A percentile compares a stretch with the other conserved stretches of the same genome.
These are phyloP conservation scores for Ispidina lecontei DNA, from an alignment of 2,797 vertebrate species.

Conservation along the genomic window DNA sequence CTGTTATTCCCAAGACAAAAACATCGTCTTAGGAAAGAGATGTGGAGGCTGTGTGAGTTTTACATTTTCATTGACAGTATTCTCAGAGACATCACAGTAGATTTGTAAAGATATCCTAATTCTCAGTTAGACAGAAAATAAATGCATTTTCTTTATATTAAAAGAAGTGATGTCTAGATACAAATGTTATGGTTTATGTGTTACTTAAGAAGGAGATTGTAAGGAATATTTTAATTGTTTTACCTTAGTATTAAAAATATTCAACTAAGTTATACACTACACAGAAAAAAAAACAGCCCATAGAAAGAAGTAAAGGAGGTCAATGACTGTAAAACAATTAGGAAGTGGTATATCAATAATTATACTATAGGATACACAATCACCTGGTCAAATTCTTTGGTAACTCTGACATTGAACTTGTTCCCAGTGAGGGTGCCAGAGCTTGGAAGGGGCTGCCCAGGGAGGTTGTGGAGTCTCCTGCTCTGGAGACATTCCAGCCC, in stretches of 20 bases:
- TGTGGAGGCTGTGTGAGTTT: not conserved
- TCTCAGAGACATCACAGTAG: not conserved
- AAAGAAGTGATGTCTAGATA: not conserved
- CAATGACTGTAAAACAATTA: not conserved
- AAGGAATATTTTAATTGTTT: not conserved
- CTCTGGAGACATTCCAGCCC: too few relatives aligned
- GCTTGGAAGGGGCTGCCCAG: too few relatives aligned
- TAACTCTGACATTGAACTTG: not conserved
- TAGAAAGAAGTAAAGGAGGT: not conserved
- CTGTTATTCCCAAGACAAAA: constrained; percentile 24
- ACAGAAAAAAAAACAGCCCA: not conserved
- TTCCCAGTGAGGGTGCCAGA: too few relatives aligned
- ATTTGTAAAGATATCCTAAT: not conserved
- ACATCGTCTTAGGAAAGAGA: not conserved
- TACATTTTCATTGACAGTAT: not conserved
- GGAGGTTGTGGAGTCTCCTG: too few relatives aligned
- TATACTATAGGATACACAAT: not conserved
- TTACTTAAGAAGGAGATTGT: not conserved
- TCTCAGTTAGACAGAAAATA: not conserved
- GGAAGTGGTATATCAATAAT: not conserved
- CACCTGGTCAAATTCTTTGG: not conserved
- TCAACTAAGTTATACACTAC: not conserved
- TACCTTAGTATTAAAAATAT: not conserved
- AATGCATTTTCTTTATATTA: not conserved
- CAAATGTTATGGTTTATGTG: too few relatives aligned